Base-by-base conservation (phyloP, 2,113 vertebrate species). In the Chaetodon trifascialis region DNA sequence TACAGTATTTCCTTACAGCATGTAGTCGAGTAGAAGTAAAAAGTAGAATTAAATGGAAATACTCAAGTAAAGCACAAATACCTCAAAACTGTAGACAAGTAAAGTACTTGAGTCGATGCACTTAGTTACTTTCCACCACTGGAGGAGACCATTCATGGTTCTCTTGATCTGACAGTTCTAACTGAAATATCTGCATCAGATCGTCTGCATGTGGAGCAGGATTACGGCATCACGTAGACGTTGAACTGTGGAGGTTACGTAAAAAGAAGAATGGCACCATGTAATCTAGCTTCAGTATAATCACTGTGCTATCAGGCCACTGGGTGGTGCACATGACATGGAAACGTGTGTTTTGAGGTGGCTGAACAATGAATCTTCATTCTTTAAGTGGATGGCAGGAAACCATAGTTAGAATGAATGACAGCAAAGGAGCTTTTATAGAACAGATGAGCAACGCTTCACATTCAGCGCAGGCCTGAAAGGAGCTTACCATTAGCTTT, bases 261-360 rank as follows among this genome's bases (percentile, higher is more conserved):
- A 66, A 60, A 68, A 25, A 54, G 47, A 5, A 51, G 9, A 34
- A 5, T 42, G 21, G 38, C 36, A 30, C 15, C n/a, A 46, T 46
- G 23, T 56, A 19, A 62, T 73, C 14, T 34, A 0, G 19, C n/a
- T 44, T 59, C 30, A 42, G 0, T 16, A 49, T n/a, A 46, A 40
- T 42, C 52, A 69, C 19, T 42, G 16, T 14, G 6, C 23, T 16
- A 19, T 25, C 4, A 19, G 6, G 36, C 75, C 84, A 86, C 75
- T 63, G 76, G 84, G 69, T 88, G 84, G 75, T 2, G 38, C 46
- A 56, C 60, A 55, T 19, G 1, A 58, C 49, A 62, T n/a, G 15
- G 59, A 58, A 23, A 42, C 16, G 0, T 55, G 14, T 46, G 56
- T 36, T 44, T 68, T 56, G 55, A 55, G 52, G 2, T 38, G 30